Percentiles rank a stretch among this genome's conserved stretches.
phyloP scores from a whole-genome alignment of 1,140 invertebrate genomes.

The Drosophila guanche region DNA sequence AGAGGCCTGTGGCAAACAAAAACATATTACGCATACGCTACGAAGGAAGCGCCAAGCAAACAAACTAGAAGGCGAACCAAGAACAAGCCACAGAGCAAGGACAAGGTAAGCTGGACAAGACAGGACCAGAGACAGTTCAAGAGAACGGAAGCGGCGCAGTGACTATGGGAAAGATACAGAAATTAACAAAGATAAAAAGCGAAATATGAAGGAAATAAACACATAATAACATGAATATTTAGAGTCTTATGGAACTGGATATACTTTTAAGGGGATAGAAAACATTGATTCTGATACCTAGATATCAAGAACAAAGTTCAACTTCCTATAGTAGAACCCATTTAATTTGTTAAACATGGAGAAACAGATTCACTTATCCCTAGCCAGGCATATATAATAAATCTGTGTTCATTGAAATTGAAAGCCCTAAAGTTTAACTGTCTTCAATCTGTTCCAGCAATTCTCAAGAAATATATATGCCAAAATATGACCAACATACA shows the following conservation, averaged over 20 bases:
- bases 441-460: constrained; percentile 13
- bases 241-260: too few relatives aligned
- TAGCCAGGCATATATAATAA: background rate
- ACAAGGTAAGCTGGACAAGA: constrained; percentile 9
- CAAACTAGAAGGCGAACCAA: constrained; percentile 38
- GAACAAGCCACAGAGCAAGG: constrained; percentile 33
- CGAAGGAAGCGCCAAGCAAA: constrained; percentile 53
- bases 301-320: too few relatives aligned
- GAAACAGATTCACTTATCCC: too few relatives aligned
- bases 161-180: constrained; percentile 13
- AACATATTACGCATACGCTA: constrained; percentile 67
- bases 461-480: constrained; percentile 1
- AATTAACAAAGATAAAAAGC: constrained; percentile 22
- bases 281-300: too few relatives aligned
- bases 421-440: background rate
- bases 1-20: constrained; percentile 55
- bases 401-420: background rate
- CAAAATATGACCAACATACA: constrained; percentile 12
- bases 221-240: too few relatives aligned
- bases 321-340: too few relatives aligned
- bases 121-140: too few relatives aligned
- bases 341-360: too few relatives aligned
- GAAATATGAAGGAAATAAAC: too few relatives aligned
- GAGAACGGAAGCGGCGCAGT: background rate
- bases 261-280: too few relatives aligned